Conservation (phyloP, 2,113 vertebrate genomes). For the Candoia aspera region DNA sequence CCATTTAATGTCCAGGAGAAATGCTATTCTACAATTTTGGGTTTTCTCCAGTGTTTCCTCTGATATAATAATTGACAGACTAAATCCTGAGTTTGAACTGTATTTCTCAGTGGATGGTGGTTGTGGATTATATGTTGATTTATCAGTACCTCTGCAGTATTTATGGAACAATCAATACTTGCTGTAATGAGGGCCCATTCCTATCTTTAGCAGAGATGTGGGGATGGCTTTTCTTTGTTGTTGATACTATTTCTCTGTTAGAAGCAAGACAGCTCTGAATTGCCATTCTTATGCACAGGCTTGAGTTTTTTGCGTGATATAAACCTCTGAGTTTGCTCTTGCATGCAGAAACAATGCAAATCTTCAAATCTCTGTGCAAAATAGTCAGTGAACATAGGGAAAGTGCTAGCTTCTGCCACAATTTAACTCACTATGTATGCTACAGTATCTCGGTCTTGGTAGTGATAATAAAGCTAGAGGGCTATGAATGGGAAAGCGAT, state of each 20-base stretch:
- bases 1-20: neutral
- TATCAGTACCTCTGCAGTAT: neutral
- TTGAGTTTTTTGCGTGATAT: neutral
- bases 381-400: neutral
- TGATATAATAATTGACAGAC: neutral
- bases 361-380: neutral
- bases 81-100: neutral
- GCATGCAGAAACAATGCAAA: neutral
- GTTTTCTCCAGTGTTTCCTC: neutral
- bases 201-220: neutral
- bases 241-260: neutral
- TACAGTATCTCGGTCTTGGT: neutral
- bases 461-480: neutral
- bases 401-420: neutral
- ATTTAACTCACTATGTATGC: neutral
- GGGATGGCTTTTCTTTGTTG: neutral
- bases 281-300: neutral
- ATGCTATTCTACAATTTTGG: neutral
- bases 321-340: neutral
- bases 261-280: neutral
- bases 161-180: neutral
- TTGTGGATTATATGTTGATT: neutral
- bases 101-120: neutral
- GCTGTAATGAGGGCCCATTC: neutral
- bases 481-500: neutral